phyloP scores from a whole-genome alignment of 2,797 vertebrate genomes.

The Squalus acanthias region DNA sequence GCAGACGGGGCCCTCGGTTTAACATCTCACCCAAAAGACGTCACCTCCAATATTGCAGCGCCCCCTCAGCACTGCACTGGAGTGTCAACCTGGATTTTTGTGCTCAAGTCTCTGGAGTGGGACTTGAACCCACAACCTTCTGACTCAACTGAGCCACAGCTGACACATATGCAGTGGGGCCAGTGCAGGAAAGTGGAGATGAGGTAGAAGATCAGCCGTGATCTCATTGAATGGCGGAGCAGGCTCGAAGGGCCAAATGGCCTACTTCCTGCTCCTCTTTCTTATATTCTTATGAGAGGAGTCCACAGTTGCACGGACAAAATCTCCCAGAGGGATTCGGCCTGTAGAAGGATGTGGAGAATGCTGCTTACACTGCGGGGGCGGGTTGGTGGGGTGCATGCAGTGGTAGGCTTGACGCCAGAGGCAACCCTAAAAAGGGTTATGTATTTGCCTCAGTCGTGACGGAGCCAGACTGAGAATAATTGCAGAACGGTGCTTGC shows the following conservation, averaged over 20 bases:
- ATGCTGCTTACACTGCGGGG: not conserved
- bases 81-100: not conserved
- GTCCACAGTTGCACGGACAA: no score
- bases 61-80: not conserved
- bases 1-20: not conserved
- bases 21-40: not conserved
- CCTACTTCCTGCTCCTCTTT: no score
- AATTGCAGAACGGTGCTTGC: not conserved
- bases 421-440: not conserved
- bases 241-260: no score
- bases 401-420: not conserved
- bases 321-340: not conserved
- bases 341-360: not conserved
- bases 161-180: not conserved
- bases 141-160: not conserved
- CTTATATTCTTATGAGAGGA: not conserved
- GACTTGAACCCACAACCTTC: not conserved
- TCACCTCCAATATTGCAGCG: not conserved
- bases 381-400: no score
- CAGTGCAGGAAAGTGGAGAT: no score
- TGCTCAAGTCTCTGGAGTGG: not conserved
- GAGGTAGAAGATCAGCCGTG: no score
- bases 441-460: not conserved
- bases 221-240: no score
- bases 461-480: not conserved